Conservation (phyloP, 2,888 invertebrate species). For the Cheilosia pagana region DNA sequence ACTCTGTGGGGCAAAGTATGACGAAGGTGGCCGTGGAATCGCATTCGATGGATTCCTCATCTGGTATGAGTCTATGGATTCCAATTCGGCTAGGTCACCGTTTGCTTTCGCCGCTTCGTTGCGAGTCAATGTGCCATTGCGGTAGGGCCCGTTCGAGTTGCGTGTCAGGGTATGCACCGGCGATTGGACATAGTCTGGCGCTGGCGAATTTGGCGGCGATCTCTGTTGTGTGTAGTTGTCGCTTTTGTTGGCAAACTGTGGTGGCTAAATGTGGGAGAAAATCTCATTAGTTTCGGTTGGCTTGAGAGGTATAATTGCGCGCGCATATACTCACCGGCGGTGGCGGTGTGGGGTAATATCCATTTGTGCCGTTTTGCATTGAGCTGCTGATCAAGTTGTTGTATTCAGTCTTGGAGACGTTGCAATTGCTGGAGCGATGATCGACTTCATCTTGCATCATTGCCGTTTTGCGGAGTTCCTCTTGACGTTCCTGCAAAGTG, state of each 20-base stretch:
- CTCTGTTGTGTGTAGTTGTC: slow-evolving; percentile 62
- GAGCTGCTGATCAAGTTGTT: slow-evolving; percentile 73
- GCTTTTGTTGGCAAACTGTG: slow-evolving; percentile 80
- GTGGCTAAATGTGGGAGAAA: slow-evolving; percentile 77
- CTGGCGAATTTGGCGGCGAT: slow-evolving; percentile 79
- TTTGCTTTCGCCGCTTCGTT: slow-evolving; percentile 78
- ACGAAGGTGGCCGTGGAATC: slow-evolving; percentile 88
- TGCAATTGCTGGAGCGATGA: slow-evolving; percentile 79
- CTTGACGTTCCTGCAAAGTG: slow-evolving; percentile 80
- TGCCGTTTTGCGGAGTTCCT: slow-evolving; percentile 81
- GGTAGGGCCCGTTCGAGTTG: slow-evolving; percentile 55
- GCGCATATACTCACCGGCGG: slow-evolving; percentile 79
- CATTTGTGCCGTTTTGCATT: slow-evolving; percentile 74
- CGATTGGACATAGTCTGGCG: slow-evolving; percentile 80
- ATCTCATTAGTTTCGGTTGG: slow-evolving; percentile 36
- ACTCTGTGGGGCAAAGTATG: slow-evolving; percentile 87
- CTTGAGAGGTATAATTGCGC: not conserved
- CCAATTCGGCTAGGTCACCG: slow-evolving; percentile 87
- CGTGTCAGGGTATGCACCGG: slow-evolving; percentile 72
- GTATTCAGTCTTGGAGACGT: slow-evolving; percentile 71
- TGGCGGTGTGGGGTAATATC: slow-evolving; percentile 78
- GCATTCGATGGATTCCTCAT: slow-evolving; percentile 87
- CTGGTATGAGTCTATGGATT: slow-evolving; percentile 90
- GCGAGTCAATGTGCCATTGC: slow-evolving; percentile 73
- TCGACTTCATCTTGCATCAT: slow-evolving; percentile 82